phyloP scores from a whole-genome alignment of 2,797 vertebrate genomes.

The Myiotriccus ornatus region DNA sequence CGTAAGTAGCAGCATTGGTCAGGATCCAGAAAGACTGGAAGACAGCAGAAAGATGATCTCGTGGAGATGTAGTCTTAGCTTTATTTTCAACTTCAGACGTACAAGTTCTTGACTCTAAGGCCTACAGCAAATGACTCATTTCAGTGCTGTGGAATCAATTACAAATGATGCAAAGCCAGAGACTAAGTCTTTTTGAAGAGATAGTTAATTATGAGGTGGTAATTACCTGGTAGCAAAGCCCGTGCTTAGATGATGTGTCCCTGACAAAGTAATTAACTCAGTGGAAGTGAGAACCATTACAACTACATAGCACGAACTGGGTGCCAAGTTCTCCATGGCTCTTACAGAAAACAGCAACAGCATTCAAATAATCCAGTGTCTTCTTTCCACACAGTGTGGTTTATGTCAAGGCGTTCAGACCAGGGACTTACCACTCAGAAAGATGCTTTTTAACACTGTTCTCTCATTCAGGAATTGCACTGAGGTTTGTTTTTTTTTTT shows the following conservation, averaged over 20 bases:
- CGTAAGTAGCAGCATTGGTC: not conserved
- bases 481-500: not conserved
- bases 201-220: slow-evolving; percentile 18
- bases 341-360: not conserved
- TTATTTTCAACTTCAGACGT: not conserved
- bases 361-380: not conserved
- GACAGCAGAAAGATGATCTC: not conserved
- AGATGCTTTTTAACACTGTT: not conserved
- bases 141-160: not conserved
- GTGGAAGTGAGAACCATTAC: not conserved
- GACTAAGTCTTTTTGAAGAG: not conserved
- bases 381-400: not conserved
- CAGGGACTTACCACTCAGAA: not conserved
- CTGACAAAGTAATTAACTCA: not conserved
- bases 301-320: not conserved
- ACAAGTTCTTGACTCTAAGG: not conserved
- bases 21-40: not conserved
- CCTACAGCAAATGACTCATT: not conserved
- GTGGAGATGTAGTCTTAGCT: not conserved
- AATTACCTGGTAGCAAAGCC: not conserved
- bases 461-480: not conserved
- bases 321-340: not conserved
- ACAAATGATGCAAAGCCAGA: not conserved
- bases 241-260: not conserved
- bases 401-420: not conserved